A percentile compares a stretch with the other conserved stretches of the same genome.
Conservation (phyloP, 1,140 invertebrate species). For the Bombus sylvicola region DNA sequence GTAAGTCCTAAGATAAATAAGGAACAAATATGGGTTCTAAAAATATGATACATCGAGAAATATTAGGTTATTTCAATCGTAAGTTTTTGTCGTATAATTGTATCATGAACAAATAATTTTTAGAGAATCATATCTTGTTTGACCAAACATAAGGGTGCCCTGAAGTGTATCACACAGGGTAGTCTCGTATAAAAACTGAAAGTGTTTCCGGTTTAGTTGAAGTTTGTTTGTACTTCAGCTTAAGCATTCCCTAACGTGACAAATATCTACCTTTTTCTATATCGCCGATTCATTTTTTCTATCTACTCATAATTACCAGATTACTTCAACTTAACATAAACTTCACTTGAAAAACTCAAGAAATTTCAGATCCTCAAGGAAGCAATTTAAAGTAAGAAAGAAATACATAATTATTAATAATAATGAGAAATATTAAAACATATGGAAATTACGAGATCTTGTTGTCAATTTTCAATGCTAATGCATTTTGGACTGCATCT, state of each 20-base stretch:
- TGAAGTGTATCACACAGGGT: not conserved
- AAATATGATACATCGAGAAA: not conserved
- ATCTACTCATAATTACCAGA: not conserved
- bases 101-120: not conserved
- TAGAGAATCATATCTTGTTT: slow-evolving; percentile 7
- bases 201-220: not conserved
- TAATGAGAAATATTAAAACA: too few species aligned
- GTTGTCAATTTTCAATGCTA: too few species aligned
- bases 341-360: too few species aligned
- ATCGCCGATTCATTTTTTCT: not conserved
- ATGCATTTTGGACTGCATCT: too few species aligned
- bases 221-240: slow-evolving; percentile 20
- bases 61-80: not conserved
- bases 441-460: too few species aligned
- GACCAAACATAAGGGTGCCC: slow-evolving; percentile 4
- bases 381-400: too few species aligned
- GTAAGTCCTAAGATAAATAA: too few species aligned
- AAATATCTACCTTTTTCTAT: not conserved
- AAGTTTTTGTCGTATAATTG: not conserved
- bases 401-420: too few species aligned
- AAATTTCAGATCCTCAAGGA: too few species aligned
- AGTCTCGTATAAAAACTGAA: not conserved
- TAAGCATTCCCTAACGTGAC: not conserved
- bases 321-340: too few species aligned
- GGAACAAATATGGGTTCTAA: too few species aligned